Base-by-base conservation (phyloP, 2,888 invertebrate species). In the Gerris lacustris region DNA sequence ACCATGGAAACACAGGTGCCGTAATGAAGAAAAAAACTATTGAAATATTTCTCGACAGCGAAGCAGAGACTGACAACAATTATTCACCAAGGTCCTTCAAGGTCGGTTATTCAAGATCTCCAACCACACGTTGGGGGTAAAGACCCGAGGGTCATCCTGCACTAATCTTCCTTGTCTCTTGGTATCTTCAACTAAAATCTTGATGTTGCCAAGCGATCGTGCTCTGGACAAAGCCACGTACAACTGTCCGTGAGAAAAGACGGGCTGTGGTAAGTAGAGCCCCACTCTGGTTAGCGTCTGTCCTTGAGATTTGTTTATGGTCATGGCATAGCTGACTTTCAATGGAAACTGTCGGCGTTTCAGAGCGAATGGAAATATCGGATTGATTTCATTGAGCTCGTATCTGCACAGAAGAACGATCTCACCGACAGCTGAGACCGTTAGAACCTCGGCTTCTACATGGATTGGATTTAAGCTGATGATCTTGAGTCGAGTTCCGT, bases 181-280 rank as follows among this genome's bases (percentile, higher is more conserved):
- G 31, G 31, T 31, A 31, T 31, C 31, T 31, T 31, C 31, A 31
- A 31, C 31, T 31, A 31, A 31, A 31, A 31, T 31, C 31, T 31
- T 31, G 31, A 31, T 31, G 31, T 31, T 31, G 31, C 31, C 31
- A 31, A 31, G 31, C 31, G 31, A 31, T 31, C 31, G 31, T 62
- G 62, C 62, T 62, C 73, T 45, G 1, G 73, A 73, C 9, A 75
- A 66, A 2, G 74, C 75, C 2, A 75, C 74, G 64, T 75, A 75
- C 45, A 75, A 44, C 63, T 75, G 75, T 4, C 75, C 75, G 47
- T 75, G 75, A 31, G 66, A 70, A 67, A 75, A 75, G 4, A 75
- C 74, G 0, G 75, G 73, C n/a, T 71, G 62, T 5, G 74, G 73
- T 43, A 75, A 67, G 64, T 69, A 73, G 0, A 75, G 6, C 0